Evolutionary conservation across 2,797 vertebrate genomes (phyloP).

Genomic region (Eremophila alpestris): DNA sequence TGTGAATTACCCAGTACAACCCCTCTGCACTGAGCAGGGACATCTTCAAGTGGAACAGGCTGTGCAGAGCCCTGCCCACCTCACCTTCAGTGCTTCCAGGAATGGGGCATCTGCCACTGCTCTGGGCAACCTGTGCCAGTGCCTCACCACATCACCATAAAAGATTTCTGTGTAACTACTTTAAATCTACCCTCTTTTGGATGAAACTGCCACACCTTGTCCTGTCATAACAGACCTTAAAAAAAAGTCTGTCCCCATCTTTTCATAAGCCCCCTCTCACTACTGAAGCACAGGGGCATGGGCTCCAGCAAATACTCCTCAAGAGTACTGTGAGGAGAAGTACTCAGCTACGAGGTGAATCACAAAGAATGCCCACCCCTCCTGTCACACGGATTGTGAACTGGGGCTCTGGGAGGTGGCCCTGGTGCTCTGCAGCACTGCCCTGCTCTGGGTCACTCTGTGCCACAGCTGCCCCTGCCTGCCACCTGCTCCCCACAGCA

Average conservation of each 20-base stretch:
- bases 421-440: neutral
- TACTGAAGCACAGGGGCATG: accelerated
- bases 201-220: neutral
- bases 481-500: neutral
- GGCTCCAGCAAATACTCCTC: neutral
- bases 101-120: neutral
- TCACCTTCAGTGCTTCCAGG: neutral
- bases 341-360: neutral
- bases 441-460: accelerated
- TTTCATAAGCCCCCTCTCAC: neutral
- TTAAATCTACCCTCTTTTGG: neutral
- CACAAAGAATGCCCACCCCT: neutral
- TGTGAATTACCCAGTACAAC: neutral
- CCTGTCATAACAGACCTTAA: neutral
- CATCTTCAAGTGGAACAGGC: neutral
- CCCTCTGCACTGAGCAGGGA: neutral
- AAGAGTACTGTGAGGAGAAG: neutral
- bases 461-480: neutral
- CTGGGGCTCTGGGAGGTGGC: neutral
- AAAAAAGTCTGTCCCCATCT: no score
- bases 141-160: neutral
- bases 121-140: neutral
- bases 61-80: neutral
- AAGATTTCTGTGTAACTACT: neutral
- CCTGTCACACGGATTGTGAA: no score